phyloP scores from a whole-genome alignment of 2,888 invertebrate genomes.

The Parochlus steinenii region DNA sequence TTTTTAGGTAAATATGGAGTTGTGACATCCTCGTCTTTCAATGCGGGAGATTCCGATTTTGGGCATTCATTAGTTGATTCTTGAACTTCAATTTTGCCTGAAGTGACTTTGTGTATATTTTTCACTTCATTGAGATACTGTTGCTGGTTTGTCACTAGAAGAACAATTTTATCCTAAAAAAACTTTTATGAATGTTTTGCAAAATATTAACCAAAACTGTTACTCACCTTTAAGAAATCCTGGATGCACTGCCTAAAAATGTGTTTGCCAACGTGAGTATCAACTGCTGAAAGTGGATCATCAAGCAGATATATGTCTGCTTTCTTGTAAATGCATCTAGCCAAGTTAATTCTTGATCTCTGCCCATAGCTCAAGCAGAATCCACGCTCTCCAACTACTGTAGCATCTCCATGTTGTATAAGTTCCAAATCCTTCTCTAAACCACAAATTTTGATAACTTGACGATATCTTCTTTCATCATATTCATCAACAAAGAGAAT shows the following conservation, averaged over 20 bases:
- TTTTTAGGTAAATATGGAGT: slow-evolving; percentile 14
- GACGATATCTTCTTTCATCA: slow-evolving; percentile 37
- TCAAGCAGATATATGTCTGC: slow-evolving; percentile 61
- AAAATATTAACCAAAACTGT: no score
- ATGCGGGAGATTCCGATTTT: slow-evolving; percentile 25
- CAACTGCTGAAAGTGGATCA: slow-evolving; percentile 66
- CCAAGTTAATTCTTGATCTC: slow-evolving; percentile 57
- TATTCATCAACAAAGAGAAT: slow-evolving; percentile 68
- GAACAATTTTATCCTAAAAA: slow-evolving; percentile 45
- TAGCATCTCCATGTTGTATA: slow-evolving; percentile 35
- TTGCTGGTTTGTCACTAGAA: slow-evolving; percentile 54
- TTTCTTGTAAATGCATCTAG: slow-evolving; percentile 55
- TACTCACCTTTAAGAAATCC: slow-evolving; percentile 29
- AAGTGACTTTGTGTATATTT: slow-evolving; percentile 36
- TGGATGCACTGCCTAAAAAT: slow-evolving; percentile 57
- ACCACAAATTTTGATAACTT: slow-evolving; percentile 41
- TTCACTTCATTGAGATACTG: slow-evolving; percentile 42
- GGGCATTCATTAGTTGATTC: slow-evolving; percentile 32
- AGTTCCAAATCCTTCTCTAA: slow-evolving; percentile 45
- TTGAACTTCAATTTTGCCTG: slow-evolving; percentile 26
- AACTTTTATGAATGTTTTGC: slow-evolving; percentile 43
- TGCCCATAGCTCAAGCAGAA: slow-evolving; percentile 59
- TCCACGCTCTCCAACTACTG: slow-evolving; percentile 47
- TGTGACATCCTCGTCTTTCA: slow-evolving; percentile 5
- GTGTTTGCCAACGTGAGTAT: slow-evolving; percentile 57